phyloP scores from a whole-genome alignment of 2,113 vertebrate genomes.

The Aptenodytes patagonicus region DNA sequence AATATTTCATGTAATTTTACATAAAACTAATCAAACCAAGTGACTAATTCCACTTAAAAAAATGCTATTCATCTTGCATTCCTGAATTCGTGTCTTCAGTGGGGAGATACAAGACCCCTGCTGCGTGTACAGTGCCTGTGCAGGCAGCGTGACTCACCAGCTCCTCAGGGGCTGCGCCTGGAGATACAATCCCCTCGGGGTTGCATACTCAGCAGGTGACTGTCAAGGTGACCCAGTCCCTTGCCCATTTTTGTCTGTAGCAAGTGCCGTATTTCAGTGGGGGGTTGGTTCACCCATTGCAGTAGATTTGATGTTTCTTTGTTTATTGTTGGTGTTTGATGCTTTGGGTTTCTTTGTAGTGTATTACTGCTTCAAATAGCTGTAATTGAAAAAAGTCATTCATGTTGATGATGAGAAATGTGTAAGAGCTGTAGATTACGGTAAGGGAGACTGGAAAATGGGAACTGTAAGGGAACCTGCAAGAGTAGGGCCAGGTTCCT shows the following conservation, averaged over 20 bases:
- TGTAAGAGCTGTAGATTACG: not conserved
- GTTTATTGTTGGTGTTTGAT: not conserved
- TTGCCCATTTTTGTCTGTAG: not conserved
- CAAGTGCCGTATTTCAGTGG: not conserved
- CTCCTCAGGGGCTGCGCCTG: not conserved
- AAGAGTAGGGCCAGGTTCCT: not conserved
- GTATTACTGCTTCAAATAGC: not conserved
- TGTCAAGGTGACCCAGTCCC: not conserved
- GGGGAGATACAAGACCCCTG: not conserved
- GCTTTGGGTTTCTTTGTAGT: not conserved
- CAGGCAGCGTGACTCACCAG: not conserved
- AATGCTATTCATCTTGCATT: not conserved
- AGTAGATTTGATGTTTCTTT: not conserved
- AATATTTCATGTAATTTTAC: not conserved
- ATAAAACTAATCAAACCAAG: not conserved
- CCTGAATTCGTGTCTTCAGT: not conserved
- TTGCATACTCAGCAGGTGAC: not conserved
- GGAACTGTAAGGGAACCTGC: not conserved
- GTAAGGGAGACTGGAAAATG: not conserved
- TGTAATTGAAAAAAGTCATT: not conserved
- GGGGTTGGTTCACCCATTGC: not conserved
- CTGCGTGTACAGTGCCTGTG: not conserved
- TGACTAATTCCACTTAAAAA: not conserved
- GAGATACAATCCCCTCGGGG: not conserved
- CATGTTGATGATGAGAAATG: not conserved